Conservation (phyloP, 2,888 invertebrate genomes). For the Patella depressa region DNA sequence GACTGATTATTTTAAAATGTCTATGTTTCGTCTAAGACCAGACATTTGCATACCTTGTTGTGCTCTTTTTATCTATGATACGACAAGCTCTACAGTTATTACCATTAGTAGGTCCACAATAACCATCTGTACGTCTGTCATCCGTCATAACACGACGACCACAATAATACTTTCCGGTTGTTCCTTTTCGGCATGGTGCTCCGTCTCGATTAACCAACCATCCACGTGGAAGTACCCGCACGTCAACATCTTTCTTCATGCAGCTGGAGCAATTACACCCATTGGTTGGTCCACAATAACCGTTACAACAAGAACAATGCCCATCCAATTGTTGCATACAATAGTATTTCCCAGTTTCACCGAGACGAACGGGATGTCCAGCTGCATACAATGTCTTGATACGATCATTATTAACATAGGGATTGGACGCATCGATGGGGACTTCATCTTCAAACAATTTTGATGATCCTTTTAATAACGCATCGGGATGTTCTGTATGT, state of each 20-base stretch:
- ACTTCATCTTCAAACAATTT: background rate
- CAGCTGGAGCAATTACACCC: background rate
- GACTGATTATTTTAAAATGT: no score
- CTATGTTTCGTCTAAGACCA: background rate
- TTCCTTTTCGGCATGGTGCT: background rate
- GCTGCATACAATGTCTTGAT: background rate
- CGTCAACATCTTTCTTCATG: background rate
- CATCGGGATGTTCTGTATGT: background rate
- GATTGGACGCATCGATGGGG: background rate
- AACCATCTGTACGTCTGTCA: background rate
- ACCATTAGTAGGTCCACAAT: constrained; percentile 5
- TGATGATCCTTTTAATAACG: background rate
- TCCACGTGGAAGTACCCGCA: background rate
- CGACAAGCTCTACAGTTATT: background rate
- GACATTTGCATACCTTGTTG: background rate
- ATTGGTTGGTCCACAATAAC: constrained; percentile 3
- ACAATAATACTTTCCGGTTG: background rate
- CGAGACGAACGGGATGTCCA: background rate
- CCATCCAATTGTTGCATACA: background rate
- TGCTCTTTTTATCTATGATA: background rate
- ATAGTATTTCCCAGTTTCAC: background rate
- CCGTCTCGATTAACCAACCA: background rate
- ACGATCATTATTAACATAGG: background rate
- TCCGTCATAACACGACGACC: background rate
- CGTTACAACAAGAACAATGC: background rate